Conservation (phyloP, 1,140 invertebrate genomes). For the Papilio machaon region DNA sequence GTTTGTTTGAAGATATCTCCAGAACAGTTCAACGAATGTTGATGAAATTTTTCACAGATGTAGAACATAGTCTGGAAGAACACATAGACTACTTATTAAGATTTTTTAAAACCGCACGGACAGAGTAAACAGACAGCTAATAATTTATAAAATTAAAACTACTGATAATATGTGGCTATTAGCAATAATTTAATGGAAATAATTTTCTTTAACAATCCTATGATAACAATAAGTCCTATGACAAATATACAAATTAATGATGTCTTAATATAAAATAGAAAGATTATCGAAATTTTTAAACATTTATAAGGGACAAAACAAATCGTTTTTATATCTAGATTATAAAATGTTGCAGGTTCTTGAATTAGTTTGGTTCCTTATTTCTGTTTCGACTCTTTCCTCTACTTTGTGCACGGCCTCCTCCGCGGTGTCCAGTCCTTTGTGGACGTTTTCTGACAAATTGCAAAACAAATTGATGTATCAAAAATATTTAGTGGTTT, state of each 20-base stretch:
- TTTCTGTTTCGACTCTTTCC: conserved; percentile 73
- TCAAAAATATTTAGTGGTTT: neutral
- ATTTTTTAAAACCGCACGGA: too few species aligned
- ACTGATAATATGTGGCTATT: neutral
- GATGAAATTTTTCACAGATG: too few species aligned
- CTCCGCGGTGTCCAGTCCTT: conserved; percentile 69
- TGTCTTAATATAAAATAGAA: conserved; percentile 13
- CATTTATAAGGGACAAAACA: conserved; percentile 36
- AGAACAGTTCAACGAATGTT: too few species aligned
- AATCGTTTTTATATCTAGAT: conserved; percentile 31
- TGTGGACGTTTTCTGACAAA: conserved; percentile 70
- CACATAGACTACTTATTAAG: too few species aligned
- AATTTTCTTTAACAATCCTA: conserved; percentile 9
- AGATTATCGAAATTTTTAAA: conserved; percentile 34
- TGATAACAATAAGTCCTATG: neutral
- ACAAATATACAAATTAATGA: conserved; percentile 31
- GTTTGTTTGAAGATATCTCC: too few species aligned
- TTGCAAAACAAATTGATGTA: conserved; percentile 29
- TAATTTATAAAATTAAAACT: neutral
- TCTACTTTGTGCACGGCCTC: conserved; percentile 71
- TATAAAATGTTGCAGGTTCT: conserved; percentile 77
- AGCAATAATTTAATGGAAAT: conserved; percentile 3
- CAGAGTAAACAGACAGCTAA: too few species aligned
- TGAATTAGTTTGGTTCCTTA: conserved; percentile 75
- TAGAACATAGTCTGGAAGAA: too few species aligned